These are phyloP conservation scores for Xiphorhynchus erythropygius DNA, from an alignment of 2,797 vertebrate genomes.

Conservation along the genomic window DNA sequence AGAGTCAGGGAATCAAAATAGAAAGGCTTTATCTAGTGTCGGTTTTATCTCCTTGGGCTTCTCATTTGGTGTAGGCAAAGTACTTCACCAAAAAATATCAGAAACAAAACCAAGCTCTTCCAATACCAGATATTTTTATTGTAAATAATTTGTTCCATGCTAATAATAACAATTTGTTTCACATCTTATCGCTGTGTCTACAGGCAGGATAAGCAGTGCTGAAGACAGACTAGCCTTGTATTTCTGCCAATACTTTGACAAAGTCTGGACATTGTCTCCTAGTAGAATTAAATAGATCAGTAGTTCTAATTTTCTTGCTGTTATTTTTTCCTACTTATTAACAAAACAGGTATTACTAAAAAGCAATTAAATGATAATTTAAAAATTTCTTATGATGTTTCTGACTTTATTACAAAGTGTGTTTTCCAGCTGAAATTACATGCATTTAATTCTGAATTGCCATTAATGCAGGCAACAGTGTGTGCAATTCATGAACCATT, in stretches of 20 bases:
- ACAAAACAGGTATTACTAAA: slow-evolving; percentile 24
- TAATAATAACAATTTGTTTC: background rate
- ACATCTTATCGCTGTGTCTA: background rate
- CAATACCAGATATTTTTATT: background rate
- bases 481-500: slow-evolving; percentile 35
- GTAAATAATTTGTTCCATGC: background rate
- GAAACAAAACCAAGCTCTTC: background rate
- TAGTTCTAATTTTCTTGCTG: background rate
- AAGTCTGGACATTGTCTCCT: background rate
- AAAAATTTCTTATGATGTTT: slow-evolving; percentile 33
- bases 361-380: slow-evolving; percentile 32
- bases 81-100: background rate
- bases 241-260: background rate
- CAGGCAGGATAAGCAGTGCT: background rate
- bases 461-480: slow-evolving; percentile 32
- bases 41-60: background rate
- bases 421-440: slow-evolving; percentile 34
- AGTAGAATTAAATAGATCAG: background rate
- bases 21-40: background rate
- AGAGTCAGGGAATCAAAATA: background rate
- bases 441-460: slow-evolving; percentile 61
- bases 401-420: slow-evolving; percentile 11
- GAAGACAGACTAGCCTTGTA: background rate
- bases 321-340: background rate
- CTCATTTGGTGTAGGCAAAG: background rate